These are phyloP conservation scores for Drosophila heteroneura DNA, from an alignment of 2,888 invertebrate genomes.

Conservation along the genomic window DNA sequence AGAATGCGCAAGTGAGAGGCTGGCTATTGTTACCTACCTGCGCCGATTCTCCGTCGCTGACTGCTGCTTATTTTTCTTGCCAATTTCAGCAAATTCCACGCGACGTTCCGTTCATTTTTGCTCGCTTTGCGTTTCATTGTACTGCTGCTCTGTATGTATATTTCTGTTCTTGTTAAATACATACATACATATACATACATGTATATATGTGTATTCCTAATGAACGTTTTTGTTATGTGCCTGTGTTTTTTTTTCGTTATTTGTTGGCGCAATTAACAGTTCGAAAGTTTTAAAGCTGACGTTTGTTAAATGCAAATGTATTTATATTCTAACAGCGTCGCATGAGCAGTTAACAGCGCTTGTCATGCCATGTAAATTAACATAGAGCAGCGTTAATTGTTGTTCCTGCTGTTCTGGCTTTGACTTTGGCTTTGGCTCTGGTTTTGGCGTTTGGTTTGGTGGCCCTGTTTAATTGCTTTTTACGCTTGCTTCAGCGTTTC, in stretches of 20 bases:
- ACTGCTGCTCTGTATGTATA: neutral
- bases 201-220: slow-evolving; percentile 2
- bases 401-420: slow-evolving; percentile 11
- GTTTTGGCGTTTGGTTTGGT: slow-evolving; percentile 9
- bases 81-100: slow-evolving; percentile 75
- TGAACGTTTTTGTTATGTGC: slow-evolving; percentile 17
- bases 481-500: slow-evolving; percentile 42
- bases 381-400: slow-evolving; percentile 32
- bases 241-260: slow-evolving; percentile 10
- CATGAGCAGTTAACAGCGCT: slow-evolving; percentile 6
- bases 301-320: slow-evolving; percentile 18
- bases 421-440: neutral
- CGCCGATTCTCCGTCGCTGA: slow-evolving; percentile 20
- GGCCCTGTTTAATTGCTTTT: slow-evolving; percentile 22
- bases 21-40: slow-evolving; percentile 47
- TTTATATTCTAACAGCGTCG: slow-evolving; percentile 17
- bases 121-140: slow-evolving; percentile 52
- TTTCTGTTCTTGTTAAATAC: slow-evolving; percentile 6
- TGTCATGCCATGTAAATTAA: slow-evolving; percentile 20
- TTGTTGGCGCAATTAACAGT: slow-evolving; percentile 55
- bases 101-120: slow-evolving; percentile 59
- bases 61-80: slow-evolving; percentile 57
- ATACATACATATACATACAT: neutral
- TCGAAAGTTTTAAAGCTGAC: slow-evolving; percentile 36
- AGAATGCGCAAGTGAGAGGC: slow-evolving; percentile 1